Percentiles rank a stretch among this genome's conserved stretches.
phyloP scores from a whole-genome alignment of 2,113 vertebrate species.

The Forbesichthys agassizii region DNA sequence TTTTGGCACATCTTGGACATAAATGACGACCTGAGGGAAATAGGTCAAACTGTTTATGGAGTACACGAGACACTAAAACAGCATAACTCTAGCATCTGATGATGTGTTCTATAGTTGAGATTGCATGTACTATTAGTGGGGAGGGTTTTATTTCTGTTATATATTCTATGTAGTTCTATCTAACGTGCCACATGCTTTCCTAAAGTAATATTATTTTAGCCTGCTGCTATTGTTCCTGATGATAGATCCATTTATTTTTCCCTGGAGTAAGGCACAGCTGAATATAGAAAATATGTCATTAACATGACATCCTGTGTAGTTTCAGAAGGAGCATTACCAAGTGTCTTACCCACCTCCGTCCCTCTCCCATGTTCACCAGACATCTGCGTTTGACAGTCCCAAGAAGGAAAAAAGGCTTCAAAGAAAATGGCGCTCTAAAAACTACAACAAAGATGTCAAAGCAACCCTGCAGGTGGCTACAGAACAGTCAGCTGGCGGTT shows the following conservation, averaged over 20 bases:
- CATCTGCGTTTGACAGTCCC: constrained; percentile 89
- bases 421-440: constrained; percentile 89
- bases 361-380: constrained; percentile 62
- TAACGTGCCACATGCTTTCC: not conserved
- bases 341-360: not conserved
- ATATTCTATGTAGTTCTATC: not conserved
- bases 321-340: not conserved
- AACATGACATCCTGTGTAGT: constrained; percentile 2
- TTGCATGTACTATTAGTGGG: not conserved
- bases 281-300: constrained; percentile 21
- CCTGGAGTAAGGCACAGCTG: constrained; percentile 9
- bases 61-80: too few relatives aligned
- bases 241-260: constrained; percentile 4
- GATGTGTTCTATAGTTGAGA: not conserved
- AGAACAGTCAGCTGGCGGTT: not conserved
- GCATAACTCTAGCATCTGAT: not conserved
- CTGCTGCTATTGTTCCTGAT: not conserved
- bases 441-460: constrained; percentile 92
- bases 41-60: not conserved
- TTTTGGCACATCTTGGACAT: too few relatives aligned
- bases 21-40: too few relatives aligned
- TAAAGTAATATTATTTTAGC: not conserved
- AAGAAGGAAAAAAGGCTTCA: constrained; percentile 94
- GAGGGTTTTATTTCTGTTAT: not conserved
- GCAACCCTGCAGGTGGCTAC: constrained; percentile 87